Evolutionary conservation across 2,888 invertebrate genomes (phyloP).

Genomic region (Deilephila porcellus): DNA sequence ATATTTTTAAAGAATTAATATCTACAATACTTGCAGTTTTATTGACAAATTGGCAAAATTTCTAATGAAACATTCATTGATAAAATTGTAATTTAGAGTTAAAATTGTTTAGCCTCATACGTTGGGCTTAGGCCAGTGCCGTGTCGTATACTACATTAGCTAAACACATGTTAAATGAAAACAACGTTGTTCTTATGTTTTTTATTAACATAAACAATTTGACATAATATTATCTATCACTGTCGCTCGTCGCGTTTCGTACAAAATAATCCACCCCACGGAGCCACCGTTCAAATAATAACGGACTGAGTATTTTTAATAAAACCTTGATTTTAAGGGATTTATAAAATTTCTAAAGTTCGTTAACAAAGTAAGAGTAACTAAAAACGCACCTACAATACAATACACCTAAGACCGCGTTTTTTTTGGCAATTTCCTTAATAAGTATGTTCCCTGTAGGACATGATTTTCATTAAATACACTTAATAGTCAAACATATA

Average conservation of each 20-base stretch:
- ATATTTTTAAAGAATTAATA: background rate
- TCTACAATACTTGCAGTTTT: too few relatives aligned
- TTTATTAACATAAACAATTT: constrained; percentile 26
- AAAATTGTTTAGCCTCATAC: background rate
- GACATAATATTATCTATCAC: constrained; percentile 14
- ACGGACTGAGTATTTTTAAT: background rate
- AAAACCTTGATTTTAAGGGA: too few relatives aligned
- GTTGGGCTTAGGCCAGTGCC: background rate
- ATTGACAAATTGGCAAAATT: too few relatives aligned
- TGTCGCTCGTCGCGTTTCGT: constrained; percentile 8
- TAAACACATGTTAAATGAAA: constrained; percentile 22
- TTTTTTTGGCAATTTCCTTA: too few relatives aligned
- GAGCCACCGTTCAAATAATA: background rate
- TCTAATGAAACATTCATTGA: background rate
- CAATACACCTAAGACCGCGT: too few relatives aligned
- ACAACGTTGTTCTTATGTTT: constrained; percentile 19
- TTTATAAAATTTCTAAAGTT: too few relatives aligned
- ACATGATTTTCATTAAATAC: too few relatives aligned
- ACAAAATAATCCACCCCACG: constrained; percentile 5
- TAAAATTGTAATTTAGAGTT: background rate
- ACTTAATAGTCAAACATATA: too few relatives aligned
- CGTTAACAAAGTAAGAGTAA: too few relatives aligned
- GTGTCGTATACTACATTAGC: background rate
- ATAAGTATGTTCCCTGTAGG: too few relatives aligned
- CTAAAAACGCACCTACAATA: too few relatives aligned